Evolutionary conservation across 1,140 invertebrate genomes (phyloP).

Genomic region (Temnothorax longispinosus): DNA sequence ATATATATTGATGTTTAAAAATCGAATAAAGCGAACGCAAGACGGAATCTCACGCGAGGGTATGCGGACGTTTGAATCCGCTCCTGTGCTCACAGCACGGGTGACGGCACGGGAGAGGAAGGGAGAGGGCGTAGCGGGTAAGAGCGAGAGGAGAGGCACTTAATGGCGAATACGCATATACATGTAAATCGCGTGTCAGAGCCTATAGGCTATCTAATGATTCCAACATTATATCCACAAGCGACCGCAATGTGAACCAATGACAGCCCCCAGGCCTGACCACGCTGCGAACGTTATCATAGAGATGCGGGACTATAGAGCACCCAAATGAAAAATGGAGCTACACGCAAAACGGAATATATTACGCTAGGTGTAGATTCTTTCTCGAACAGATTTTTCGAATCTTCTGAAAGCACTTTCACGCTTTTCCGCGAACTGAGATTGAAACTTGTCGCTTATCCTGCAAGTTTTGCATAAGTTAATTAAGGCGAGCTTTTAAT

Average conservation of each 20-base stretch:
- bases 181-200: constrained; percentile 44
- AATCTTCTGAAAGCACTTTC: neutral
- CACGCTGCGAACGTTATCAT: neutral
- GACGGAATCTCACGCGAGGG: neutral
- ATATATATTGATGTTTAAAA: neutral
- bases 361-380: neutral
- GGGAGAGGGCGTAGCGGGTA: neutral
- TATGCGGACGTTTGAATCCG: neutral
- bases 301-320: neutral
- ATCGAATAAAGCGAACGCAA: neutral
- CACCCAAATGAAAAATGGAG: neutral
- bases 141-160: constrained; percentile 26
- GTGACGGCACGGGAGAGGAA: neutral
- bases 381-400: neutral
- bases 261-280: neutral
- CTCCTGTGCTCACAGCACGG: neutral
- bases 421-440: neutral
- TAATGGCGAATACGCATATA: constrained; percentile 48
- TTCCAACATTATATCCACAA: constrained; percentile 37
- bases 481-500: neutral
- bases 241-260: constrained; percentile 26
- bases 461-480: neutral
- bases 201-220: constrained; percentile 29
- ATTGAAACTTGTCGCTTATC: neutral
- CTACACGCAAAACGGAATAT: neutral